phyloP scores from a whole-genome alignment of 2,888 invertebrate genomes.

The Vannuccia rotundouncinata region DNA sequence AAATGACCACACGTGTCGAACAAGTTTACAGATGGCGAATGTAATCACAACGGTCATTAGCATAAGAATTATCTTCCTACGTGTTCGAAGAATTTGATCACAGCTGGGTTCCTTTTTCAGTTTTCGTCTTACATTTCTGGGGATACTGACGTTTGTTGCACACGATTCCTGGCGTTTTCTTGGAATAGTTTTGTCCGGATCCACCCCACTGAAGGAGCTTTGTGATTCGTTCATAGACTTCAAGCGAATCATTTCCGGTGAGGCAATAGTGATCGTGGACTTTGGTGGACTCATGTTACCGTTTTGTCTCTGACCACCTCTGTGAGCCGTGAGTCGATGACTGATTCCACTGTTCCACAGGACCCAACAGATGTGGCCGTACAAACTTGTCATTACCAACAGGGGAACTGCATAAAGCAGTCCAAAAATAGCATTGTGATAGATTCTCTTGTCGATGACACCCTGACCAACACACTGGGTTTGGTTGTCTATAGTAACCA shows the following conservation, averaged over 20 bases:
- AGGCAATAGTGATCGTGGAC: not conserved
- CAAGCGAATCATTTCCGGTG: not conserved
- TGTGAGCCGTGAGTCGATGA: not conserved
- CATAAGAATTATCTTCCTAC: slow-evolving; percentile 29
- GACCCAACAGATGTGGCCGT: slow-evolving; percentile 32
- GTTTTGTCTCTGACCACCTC: not conserved
- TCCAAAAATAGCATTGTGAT: slow-evolving; percentile 33
- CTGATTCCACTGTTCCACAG: slow-evolving; percentile 11
- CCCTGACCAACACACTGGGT: not conserved
- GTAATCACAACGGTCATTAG: slow-evolving; percentile 35
- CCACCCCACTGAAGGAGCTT: not conserved
- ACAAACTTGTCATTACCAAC: slow-evolving; percentile 31
- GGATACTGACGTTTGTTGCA: not conserved
- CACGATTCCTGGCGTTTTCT: not conserved
- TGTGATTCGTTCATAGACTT: not conserved
- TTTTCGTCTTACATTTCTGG: not conserved
- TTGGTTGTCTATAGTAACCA: not conserved
- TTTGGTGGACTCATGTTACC: not conserved
- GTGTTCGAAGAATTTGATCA: not conserved
- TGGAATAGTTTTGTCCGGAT: not conserved
- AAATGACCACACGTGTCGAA: slow-evolving; percentile 34
- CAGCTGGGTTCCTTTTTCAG: not conserved
- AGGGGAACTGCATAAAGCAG: slow-evolving; percentile 35
- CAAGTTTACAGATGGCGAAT: slow-evolving; percentile 33
- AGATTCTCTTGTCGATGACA: slow-evolving; percentile 31